These are phyloP conservation scores for Thymelicus sylvestris DNA, from an alignment of 2,888 invertebrate genomes.

Conservation along the genomic window DNA sequence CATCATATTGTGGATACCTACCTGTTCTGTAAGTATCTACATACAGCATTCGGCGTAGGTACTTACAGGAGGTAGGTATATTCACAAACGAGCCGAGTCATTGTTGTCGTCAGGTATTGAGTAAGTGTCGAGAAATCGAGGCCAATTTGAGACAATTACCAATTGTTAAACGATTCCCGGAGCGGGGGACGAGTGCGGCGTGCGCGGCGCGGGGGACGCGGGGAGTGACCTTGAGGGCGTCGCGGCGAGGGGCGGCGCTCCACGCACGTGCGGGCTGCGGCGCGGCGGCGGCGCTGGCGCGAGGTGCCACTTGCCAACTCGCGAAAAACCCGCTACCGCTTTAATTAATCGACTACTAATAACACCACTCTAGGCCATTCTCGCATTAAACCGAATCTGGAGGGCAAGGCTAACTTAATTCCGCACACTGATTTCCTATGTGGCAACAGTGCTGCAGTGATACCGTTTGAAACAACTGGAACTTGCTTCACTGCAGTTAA, in stretches of 20 bases:
- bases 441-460: neutral
- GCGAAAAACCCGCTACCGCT: slow-evolving; percentile 8
- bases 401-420: slow-evolving; percentile 2
- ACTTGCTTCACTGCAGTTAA: too few species aligned
- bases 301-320: slow-evolving; percentile 15
- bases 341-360: slow-evolving; percentile 16
- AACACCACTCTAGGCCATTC: neutral
- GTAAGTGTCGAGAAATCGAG: slow-evolving; percentile 28
- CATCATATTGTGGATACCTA: neutral
- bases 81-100: slow-evolving; percentile 2
- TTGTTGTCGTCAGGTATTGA: slow-evolving; percentile 25
- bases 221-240: slow-evolving; percentile 16
- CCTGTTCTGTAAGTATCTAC: neutral
- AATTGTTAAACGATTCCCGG: slow-evolving; percentile 25
- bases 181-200: slow-evolving; percentile 1
- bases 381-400: neutral
- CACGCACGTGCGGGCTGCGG: slow-evolving; percentile 8
- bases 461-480: neutral
- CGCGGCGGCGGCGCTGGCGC: slow-evolving; percentile 4
- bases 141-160: slow-evolving; percentile 34
- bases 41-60: neutral
- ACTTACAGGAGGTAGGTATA: neutral
- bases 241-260: slow-evolving; percentile 14
- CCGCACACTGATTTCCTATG: neutral
- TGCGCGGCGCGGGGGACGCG: neutral